phyloP scores from a whole-genome alignment of 2,888 invertebrate species.

The Calliphora vomitoria region DNA sequence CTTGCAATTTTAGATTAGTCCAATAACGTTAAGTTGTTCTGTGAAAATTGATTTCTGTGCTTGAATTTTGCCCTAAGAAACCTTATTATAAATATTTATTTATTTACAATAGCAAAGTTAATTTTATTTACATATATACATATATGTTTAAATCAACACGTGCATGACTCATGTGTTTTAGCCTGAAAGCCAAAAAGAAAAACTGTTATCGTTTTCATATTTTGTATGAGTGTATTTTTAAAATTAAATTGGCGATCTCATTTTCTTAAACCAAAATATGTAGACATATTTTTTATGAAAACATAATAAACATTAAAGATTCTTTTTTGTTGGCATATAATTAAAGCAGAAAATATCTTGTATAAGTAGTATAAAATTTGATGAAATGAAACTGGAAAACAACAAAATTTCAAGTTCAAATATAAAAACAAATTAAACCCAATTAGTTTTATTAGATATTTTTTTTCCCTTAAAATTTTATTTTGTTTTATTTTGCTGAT shows the following conservation, averaged over 20 bases:
- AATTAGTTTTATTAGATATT: background rate
- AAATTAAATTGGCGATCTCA: slow-evolving; percentile 15
- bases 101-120: background rate
- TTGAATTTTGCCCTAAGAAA: background rate
- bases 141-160: background rate
- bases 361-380: background rate
- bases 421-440: background rate
- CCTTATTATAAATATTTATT: background rate
- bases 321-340: too few relatives aligned
- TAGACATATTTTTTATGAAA: background rate
- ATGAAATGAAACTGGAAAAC: background rate
- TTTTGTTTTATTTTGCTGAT: background rate
- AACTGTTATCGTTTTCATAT: background rate
- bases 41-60: too few relatives aligned
- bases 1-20: too few relatives aligned
- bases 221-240: slow-evolving; percentile 21
- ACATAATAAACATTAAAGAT: background rate
- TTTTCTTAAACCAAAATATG: background rate
- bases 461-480: background rate
- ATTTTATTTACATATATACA: background rate
- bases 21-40: too few relatives aligned
- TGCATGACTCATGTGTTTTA: slow-evolving; percentile 26
- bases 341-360: too few relatives aligned
- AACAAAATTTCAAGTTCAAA: slow-evolving; percentile 25
- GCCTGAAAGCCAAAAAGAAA: background rate